Evolutionary conservation across 2,797 vertebrate genomes (phyloP), one percentile per base, ranked within the genome.

Genomic region (Austrolebias charrua): DNA sequence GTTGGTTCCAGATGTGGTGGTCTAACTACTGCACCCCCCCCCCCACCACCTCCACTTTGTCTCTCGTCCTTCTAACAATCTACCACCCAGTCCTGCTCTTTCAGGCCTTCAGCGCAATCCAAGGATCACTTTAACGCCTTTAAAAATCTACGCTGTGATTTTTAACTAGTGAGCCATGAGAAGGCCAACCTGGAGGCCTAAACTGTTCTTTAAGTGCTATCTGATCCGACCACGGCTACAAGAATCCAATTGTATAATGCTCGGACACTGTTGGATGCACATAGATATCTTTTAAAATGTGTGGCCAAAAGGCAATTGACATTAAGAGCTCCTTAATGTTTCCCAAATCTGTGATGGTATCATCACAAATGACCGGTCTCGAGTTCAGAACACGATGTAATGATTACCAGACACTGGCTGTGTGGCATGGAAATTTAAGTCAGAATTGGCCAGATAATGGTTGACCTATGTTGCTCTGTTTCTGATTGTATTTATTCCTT

Each of bases 1-100:
- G 95, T 94, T 97, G 96, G 91, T 90, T 92, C 96, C 96, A 98
- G 96, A 98, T 97, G 95, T 95, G 89, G 64, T 59, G 55, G 51
- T 56, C 71, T 83, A 83, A 86, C 81, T 69, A 68, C 70, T 63
- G 46, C 64, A 11, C 51, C 12, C 60, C 70, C 57, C 51, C 43
- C n/a, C n/a, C n/a, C n/a, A n/a, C n/a, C 66, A 53, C 66, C 72
- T 19, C 57, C 52, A n/a, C 38, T 40, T 57, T 63, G 60, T 60
- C 69, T 48, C 55, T 55, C 5, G 1, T 38, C 51, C 62, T 51
- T 53, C 71, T 77, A 75, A 83, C 69, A 55, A 71, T 83, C 78
- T 24, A 50, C 69, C 40, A 29, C 76, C 65, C n/a, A 15, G 61
- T 76, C 72, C 64, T 68, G 76, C 84, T 83, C 78, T 84, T 84